phyloP scores from a whole-genome alignment of 2,888 invertebrate genomes.

The Catocala fraxini region DNA sequence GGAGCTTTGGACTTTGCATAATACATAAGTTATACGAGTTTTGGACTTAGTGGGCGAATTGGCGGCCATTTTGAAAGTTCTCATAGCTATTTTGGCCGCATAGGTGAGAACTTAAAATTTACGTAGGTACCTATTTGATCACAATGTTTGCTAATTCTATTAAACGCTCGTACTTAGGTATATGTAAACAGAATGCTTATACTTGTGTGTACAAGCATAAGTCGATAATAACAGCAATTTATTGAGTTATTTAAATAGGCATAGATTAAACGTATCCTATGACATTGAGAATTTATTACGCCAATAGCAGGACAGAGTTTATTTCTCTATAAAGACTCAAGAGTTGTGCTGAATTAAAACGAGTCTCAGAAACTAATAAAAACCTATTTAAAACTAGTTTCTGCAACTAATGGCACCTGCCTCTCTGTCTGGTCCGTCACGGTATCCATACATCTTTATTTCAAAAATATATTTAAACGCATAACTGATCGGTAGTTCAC shows the following conservation, averaged over 20 bases:
- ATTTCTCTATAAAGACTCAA: no score
- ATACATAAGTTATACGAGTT: constrained; percentile 58
- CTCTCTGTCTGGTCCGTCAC: background rate
- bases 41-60: constrained; percentile 74
- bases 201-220: no score
- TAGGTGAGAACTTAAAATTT: constrained; percentile 72
- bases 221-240: no score
- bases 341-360: no score
- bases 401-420: background rate
- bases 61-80: constrained; percentile 78
- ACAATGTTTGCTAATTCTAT: constrained; percentile 33
- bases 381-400: background rate
- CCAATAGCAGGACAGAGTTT: no score
- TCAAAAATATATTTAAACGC: constrained; percentile 33
- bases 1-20: constrained; percentile 53
- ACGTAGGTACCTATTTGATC: constrained; percentile 48
- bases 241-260: no score
- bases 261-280: no score
- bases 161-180: no score
- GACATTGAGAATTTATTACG: no score
- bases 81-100: constrained; percentile 66
- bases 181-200: no score
- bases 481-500: constrained; percentile 69
- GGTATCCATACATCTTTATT: constrained; percentile 23
- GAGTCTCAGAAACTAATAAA: no score